Evolutionary conservation across 1,140 invertebrate genomes (phyloP), one percentile per base, ranked within the genome.

Genomic region (Caerostris darwini): DNA sequence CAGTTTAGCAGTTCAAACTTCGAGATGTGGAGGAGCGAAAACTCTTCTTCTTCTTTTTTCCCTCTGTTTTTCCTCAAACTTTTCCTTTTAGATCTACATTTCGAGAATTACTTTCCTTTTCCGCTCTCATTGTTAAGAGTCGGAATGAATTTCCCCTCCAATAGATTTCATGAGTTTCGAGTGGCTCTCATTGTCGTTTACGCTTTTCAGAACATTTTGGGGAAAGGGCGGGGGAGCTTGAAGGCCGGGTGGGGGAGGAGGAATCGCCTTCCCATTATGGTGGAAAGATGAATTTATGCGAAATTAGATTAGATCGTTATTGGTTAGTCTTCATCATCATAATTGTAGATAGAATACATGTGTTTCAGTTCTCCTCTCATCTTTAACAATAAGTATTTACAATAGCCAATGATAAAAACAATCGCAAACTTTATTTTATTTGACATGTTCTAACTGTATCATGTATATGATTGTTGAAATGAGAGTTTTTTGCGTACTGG

Each of bases 1-100:
- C 77, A 92, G 90, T 92, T 92, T 92, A 92, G 71, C 90, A 82
- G 90, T 92, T 92, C 90, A 92, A 92, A 92, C 81, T 92, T 81
- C 7, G 69, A 54, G 64, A 91, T 34, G 90, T 82, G 71, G 82
- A 90, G 82, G 61, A n/a, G 90, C 56, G 61, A 92, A 92, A 92
- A 92, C 8, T 92, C 67, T 54, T 56, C 67, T 34, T 77, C n/a
- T 59, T 59, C 69, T 56, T 90, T 59, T 81, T 34, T 34, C 34
- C 34, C 56, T 17, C 71, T 17, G 10, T 77, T 34, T 77, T 77
- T 53, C 34, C 53, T 77, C 50, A 64, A 77, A 77, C 64, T 89
- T 82, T 77, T 54, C 56, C 34, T 92, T 92, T 67, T 67, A 92
- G 90, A 92, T 92, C 90, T 92, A 85, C 90, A 92, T 92, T 92